Base-by-base conservation (phyloP, 2,797 vertebrate genomes). In the Ptychobarbus kaznakovi region DNA sequence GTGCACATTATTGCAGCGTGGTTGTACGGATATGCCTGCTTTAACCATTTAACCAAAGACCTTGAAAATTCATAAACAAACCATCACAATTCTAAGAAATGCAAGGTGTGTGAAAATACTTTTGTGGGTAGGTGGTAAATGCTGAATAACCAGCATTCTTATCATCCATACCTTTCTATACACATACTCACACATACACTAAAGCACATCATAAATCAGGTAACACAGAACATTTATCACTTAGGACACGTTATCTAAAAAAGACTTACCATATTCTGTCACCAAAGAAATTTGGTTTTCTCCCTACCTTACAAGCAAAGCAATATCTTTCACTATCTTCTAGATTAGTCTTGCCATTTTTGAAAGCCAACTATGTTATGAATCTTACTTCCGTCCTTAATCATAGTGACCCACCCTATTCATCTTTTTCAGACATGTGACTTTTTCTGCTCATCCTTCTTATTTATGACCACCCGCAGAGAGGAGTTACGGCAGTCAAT, bases 261-360 rank as follows among this genome's bases (percentile, higher is more conserved):
- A 70, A 9, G 76, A 88, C 97, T 98, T 98, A 98, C 97, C 97
- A 97, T 96, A 95, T 12, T 81, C 96, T 97, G 89, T 97, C 96
- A 8, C 97, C 73, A 96, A 92, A 85, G 95, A 97, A 28, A 93
- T 96, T 38, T 97, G 97, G 13, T 95, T 90, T 86, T 75, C 93
- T 94, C 69, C 97, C 97, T 85, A 83, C 46, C n/a, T 20, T 56
- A 28, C 35, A 16, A 76, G 16, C 35, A 61, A 82, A 73, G 44
- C 40, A 49, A n/a, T 65, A 51, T 32, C 97, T 94, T 35, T 93
- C 20, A 65, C 22, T 65, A 65, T 32, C 96, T 94, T 38, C 93
- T 93, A 90, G 97, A 97, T 90, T 97, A 95, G 90, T 98, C 93
- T 94, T 18, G 95, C 95, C 86, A 94, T 95, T 94, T 97, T 97